Evolutionary conservation across 2,888 invertebrate species (phyloP), one percentile per base, ranked within the genome.

Genomic region (Meteorus colon): DNA sequence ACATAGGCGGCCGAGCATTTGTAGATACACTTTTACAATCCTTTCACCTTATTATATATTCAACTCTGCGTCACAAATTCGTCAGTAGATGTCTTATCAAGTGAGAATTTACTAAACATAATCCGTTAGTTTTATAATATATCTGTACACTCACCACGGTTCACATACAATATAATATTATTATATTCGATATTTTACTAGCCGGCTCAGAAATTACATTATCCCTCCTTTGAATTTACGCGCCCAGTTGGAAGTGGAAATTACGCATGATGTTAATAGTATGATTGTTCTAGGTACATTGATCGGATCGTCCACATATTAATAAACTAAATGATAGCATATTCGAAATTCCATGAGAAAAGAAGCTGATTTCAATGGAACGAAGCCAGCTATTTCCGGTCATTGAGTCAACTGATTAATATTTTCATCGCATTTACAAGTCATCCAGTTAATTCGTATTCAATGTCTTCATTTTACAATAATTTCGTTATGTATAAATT

Each of bases 401-500:
- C 12, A 19, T 19, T 34, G 1, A 65, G 37, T 19, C 19, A 41
- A 27, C 10, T 27, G 51, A 66, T 70, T 4, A 37, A 37, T 60
- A 60, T 63, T 70, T 70, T 48, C 10, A 34, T 31, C 16, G 65
- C 55, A 63, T 31, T 69, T 31, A 16, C 37, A 41, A 51, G 65
- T 59, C n/a, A 29, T 79, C 81, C 84, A 85, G 83, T 83, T 85
- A 88, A 86, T 86, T 86, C 88, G 86, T 87, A 87, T 88, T 88
- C 88, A 87, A 88, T 88, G 89, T 88, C 88, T 89, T 48, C 3
- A 8, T 48, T 88, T 88, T 89, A 89, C 87, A 88, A 88, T 88
- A 86, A 87, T 87, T 88, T 87, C 86, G 87, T 88, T 88, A 88
- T 88, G 88, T 86, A 88, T 87, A 86, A 88, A 89, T 88, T 88